phyloP scores from a whole-genome alignment of 2,113 vertebrate species.

The Hydropotes inermis region DNA sequence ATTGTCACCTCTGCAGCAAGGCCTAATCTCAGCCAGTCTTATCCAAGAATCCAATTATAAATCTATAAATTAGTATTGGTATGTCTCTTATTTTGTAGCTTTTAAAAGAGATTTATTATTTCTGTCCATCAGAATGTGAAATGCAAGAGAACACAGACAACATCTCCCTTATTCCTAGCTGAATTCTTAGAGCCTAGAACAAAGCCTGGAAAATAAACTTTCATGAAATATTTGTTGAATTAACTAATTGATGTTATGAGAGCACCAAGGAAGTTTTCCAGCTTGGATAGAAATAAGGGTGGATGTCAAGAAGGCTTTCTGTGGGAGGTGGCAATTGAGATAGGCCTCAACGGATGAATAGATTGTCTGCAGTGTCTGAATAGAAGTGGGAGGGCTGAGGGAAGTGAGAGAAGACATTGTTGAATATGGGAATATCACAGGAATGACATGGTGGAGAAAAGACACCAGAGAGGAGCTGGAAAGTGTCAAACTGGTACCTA shows the following conservation, averaged over 20 bases:
- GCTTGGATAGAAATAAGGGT: background rate
- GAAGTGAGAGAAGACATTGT: background rate
- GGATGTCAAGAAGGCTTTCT: background rate
- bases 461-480: rapidly evolving
- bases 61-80: background rate
- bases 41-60: background rate
- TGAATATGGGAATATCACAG: background rate
- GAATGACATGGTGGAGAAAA: background rate
- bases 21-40: background rate
- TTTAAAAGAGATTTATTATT: background rate
- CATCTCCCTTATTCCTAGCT: background rate
- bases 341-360: background rate
- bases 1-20: background rate
- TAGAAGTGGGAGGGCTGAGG: background rate
- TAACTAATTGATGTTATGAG: background rate
- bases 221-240: background rate
- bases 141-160: background rate
- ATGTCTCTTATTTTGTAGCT: background rate
- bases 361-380: background rate
- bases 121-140: background rate
- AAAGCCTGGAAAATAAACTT: background rate
- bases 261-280: background rate
- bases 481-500: no score
- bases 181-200: background rate
- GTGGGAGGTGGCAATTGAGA: background rate